These are phyloP conservation scores for Emydocephalus ijimae DNA, from an alignment of 2,113 vertebrate species.

Conservation along the genomic window DNA sequence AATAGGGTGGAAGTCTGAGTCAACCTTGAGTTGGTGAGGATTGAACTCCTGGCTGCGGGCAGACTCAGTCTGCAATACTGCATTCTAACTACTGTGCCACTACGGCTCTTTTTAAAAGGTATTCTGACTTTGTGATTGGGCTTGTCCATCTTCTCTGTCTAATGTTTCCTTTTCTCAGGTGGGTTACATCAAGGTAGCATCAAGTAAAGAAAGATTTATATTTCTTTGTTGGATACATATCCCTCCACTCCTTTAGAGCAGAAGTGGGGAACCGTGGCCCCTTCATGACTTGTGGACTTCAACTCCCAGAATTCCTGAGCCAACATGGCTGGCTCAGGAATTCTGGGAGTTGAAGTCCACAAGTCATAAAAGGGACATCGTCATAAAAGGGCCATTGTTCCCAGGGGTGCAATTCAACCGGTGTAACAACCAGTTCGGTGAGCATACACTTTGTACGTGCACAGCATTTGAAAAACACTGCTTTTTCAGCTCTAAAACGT, in stretches of 20 bases:
- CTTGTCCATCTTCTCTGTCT: neutral
- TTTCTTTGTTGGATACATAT: neutral
- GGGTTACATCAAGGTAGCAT: neutral
- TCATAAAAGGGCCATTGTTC: too few relatives aligned
- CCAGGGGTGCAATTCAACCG: too few relatives aligned
- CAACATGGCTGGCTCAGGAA: too few relatives aligned
- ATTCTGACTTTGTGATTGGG: neutral
- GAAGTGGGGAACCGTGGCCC: neutral
- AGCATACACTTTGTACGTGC: too few relatives aligned
- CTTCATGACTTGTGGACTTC: neutral
- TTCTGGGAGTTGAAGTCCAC: too few relatives aligned
- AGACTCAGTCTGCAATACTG: neutral
- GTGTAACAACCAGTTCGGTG: too few relatives aligned
- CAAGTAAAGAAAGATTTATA: neutral
- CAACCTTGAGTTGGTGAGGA: neutral
- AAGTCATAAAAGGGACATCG: too few relatives aligned
- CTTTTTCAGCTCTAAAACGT: too few relatives aligned
- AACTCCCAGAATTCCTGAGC: neutral
- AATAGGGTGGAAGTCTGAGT: neutral
- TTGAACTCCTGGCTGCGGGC: neutral
- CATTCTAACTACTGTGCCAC: neutral
- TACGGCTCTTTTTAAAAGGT: neutral
- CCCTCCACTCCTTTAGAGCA: neutral
- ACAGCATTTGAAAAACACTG: too few relatives aligned
- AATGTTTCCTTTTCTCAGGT: neutral